Conservation (phyloP, 2,888 invertebrate genomes). For the Syrphus vitripennis region DNA sequence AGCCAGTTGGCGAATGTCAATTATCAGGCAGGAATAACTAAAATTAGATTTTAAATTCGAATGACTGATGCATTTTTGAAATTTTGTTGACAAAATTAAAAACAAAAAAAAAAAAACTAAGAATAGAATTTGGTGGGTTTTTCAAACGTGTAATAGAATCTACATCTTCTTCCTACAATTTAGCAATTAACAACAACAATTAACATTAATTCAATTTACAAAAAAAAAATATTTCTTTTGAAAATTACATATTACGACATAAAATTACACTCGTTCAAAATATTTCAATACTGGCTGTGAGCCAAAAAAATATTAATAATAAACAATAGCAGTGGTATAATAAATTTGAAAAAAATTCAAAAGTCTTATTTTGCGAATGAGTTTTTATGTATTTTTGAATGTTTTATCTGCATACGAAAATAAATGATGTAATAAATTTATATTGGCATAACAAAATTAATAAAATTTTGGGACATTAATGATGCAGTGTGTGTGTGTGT, state of each 20-base stretch:
- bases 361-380: neutral
- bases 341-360: neutral
- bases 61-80: neutral
- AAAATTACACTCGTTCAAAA: neutral
- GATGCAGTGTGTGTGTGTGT: neutral
- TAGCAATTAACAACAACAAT: neutral
- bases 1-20: neutral
- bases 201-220: neutral
- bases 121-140: neutral
- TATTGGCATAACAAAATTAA: neutral
- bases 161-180: neutral
- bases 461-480: neutral
- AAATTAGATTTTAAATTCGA: neutral
- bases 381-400: neutral
- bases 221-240: neutral
- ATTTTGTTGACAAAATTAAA: neutral
- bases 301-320: neutral
- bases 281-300: neutral
- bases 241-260: neutral
- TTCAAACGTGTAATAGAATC: too few relatives aligned
- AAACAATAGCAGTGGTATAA: neutral
- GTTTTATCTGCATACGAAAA: neutral
- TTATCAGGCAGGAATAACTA: neutral
- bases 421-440: neutral
- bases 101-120: neutral